Conservation (phyloP, 2,113 vertebrate species). For the Gnathonemus longibarbis region DNA sequence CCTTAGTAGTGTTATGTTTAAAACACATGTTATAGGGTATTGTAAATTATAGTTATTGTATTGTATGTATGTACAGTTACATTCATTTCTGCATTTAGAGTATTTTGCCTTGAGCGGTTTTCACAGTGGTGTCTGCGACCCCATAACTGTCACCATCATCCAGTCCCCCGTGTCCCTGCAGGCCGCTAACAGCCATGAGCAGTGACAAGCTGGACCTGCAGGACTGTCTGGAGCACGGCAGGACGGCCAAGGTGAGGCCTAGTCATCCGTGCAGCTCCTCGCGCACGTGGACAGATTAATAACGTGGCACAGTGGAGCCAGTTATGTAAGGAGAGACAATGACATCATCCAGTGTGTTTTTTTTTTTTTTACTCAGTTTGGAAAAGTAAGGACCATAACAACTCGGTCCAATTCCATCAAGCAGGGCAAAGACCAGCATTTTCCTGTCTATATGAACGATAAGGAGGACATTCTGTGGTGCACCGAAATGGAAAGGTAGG, state of each 20-base stretch:
- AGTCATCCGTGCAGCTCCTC: too few relatives aligned
- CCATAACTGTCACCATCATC: background rate
- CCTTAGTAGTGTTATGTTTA: background rate
- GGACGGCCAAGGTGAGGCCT: constrained; percentile 87
- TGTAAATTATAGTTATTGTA: background rate
- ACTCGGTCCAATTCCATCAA: constrained; percentile 98
- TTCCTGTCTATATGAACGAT: constrained; percentile 96
- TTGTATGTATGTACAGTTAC: background rate
- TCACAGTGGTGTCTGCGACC: background rate
- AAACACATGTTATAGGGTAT: background rate
- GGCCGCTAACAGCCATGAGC: constrained; percentile 80
- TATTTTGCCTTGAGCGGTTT: background rate
- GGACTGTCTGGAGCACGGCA: constrained; percentile 91
- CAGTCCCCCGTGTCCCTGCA: constrained; percentile 37
- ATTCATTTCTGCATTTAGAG: background rate
- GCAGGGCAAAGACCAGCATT: constrained; percentile 98
- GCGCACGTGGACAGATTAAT: background rate
- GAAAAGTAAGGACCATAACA: constrained; percentile 95
- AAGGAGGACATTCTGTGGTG: constrained; percentile 98
- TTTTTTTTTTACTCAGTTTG: constrained; percentile 68
- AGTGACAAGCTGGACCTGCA: constrained; percentile 88
- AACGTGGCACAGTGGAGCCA: background rate
- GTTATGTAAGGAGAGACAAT: background rate
- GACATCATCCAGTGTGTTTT: constrained; percentile 2
- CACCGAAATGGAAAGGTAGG: constrained; percentile 96